Conservation (phyloP, 2,113 vertebrate species). For the Hucho hucho region DNA sequence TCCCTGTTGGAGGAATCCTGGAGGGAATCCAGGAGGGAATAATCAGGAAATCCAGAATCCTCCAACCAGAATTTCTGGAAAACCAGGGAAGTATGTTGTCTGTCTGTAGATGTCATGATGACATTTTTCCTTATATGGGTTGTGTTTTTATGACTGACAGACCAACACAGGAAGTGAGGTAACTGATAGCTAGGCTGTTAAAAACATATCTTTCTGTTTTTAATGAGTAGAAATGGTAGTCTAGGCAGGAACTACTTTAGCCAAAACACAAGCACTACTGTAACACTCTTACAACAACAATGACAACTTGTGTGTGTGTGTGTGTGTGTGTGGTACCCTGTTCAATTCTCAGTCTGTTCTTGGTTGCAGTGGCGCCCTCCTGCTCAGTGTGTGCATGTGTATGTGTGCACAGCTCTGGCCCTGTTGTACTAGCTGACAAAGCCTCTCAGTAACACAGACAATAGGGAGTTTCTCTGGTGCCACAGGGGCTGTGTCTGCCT, state of each 20-base stretch:
- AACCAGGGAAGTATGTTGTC: no score
- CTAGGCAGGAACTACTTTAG: slow-evolving; percentile 31
- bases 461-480: slow-evolving; percentile 52
- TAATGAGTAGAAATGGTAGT: slow-evolving; percentile 25
- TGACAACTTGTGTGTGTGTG: not conserved
- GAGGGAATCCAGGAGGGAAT: no score
- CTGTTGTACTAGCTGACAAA: slow-evolving; percentile 69
- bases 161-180: not conserved
- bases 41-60: no score
- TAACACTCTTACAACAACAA: not conserved
- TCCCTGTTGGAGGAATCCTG: no score
- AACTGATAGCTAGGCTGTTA: not conserved
- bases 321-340: not conserved
- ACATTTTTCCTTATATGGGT: not conserved
- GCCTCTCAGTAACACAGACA: slow-evolving; percentile 66
- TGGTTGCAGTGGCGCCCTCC: no score
- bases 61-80: no score
- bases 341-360: not conserved
- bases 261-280: slow-evolving; percentile 27
- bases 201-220: not conserved
- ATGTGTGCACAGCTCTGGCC: slow-evolving; percentile 33
- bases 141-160: slow-evolving; percentile 5
- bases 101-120: not conserved
- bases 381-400: no score
- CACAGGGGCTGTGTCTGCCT: slow-evolving; percentile 62